Conservation (phyloP, 2,797 vertebrate species). For the Manis pentadactyla region DNA sequence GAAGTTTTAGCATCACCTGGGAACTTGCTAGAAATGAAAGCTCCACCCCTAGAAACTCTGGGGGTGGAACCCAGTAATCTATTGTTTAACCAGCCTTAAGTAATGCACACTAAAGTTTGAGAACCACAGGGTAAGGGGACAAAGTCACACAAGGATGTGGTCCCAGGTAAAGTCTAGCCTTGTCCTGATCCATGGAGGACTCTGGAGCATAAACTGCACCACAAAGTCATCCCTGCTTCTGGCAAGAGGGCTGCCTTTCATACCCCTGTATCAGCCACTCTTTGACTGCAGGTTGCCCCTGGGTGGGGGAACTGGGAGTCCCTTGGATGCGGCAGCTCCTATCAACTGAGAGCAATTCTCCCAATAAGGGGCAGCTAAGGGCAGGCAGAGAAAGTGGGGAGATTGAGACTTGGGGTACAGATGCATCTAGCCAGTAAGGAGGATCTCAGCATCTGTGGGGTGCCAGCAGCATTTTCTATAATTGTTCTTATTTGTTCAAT, state of each 20-base stretch:
- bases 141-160: neutral
- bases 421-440: neutral
- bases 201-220: neutral
- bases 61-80: neutral
- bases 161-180: neutral
- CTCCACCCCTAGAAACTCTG: neutral
- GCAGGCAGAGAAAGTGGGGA: neutral
- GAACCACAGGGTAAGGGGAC: neutral
- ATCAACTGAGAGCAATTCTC: neutral
- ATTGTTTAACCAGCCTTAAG: neutral
- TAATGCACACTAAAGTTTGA: neutral
- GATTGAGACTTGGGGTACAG: neutral
- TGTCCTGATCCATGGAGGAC: neutral
- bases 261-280: neutral
- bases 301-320: neutral
- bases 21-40: neutral
- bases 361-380: neutral
- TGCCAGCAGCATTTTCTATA: neutral
- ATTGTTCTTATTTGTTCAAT: neutral
- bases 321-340: neutral
- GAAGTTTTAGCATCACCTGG: neutral
- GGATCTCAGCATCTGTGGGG: neutral
- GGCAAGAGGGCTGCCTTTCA: neutral
- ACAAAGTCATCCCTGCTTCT: neutral
- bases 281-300: neutral